A percentile compares a stretch with the other conserved stretches of the same genome.
Conservation (phyloP, 2,888 invertebrate species). For the Phengaris arion region DNA sequence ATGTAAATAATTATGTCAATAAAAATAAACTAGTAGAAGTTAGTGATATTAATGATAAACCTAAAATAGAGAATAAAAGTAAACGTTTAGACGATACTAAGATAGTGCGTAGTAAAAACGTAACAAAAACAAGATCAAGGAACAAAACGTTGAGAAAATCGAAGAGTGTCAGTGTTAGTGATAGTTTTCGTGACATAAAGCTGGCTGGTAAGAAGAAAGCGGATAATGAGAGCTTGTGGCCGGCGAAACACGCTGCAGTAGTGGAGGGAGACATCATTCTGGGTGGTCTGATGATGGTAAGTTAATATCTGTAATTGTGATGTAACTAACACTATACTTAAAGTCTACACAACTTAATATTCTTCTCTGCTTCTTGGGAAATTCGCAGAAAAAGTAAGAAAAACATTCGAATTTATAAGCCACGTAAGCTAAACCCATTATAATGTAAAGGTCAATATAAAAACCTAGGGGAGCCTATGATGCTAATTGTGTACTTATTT, state of each 20-base stretch:
- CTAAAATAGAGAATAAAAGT: not conserved
- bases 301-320: not conserved
- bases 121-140: slow-evolving; percentile 5
- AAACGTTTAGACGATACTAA: not conserved
- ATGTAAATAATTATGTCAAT: not conserved
- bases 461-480: too few species aligned
- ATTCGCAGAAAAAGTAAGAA: too few species aligned
- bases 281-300: slow-evolving; percentile 92
- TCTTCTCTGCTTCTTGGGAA: too few species aligned
- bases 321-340: too few species aligned
- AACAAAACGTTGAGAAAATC: slow-evolving; percentile 40
- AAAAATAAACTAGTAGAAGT: not conserved
- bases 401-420: too few species aligned
- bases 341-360: too few species aligned
- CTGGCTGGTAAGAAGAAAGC: slow-evolving; percentile 50
- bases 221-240: slow-evolving; percentile 77
- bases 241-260: slow-evolving; percentile 91
- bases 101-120: not conserved
- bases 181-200: slow-evolving; percentile 51
- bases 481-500: too few species aligned
- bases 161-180: slow-evolving; percentile 38
- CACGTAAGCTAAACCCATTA: too few species aligned
- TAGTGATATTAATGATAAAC: not conserved
- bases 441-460: too few species aligned
- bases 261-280: slow-evolving; percentile 93